Conservation (phyloP, 2,888 invertebrate genomes). For the Rambutsinella grinnellia region DNA sequence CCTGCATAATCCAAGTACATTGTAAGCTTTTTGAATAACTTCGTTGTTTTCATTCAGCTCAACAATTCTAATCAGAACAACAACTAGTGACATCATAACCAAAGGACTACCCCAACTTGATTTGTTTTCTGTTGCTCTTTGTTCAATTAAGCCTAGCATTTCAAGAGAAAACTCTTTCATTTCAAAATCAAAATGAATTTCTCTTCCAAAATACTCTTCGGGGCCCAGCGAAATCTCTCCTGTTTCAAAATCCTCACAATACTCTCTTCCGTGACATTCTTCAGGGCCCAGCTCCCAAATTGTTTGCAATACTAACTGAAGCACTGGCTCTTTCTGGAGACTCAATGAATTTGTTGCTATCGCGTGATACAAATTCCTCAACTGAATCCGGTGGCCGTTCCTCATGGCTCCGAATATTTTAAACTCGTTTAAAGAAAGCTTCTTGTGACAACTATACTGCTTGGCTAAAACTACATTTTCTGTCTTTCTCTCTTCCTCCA, state of each 20-base stretch:
- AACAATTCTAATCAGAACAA: not conserved
- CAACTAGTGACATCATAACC: not conserved
- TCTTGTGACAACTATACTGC: constrained; percentile 10
- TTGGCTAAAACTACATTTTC: constrained; percentile 17
- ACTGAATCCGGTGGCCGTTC: constrained; percentile 20
- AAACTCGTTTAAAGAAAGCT: not conserved
- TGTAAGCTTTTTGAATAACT: not conserved
- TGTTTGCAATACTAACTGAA: constrained; percentile 10
- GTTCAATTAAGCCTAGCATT: not conserved
- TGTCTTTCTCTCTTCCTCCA: not conserved
- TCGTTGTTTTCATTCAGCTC: not conserved
- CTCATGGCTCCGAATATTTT: constrained; percentile 18
- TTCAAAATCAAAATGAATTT: no score
- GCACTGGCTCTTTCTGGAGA: constrained; percentile 16
- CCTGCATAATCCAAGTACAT: not conserved
- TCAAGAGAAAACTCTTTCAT: not conserved
- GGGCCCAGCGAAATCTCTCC: no score
- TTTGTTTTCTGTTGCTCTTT: not conserved
- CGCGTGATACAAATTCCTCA: constrained; percentile 18
- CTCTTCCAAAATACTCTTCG: no score
- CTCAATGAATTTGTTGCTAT: not conserved
- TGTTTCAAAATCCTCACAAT: constrained; percentile 4
- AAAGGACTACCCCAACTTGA: constrained; percentile 23
- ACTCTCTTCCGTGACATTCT: no score
- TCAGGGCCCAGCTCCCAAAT: constrained; percentile 9